Conservation (phyloP, 2,797 vertebrate species). For the Amblyopsis hoosieri region DNA sequence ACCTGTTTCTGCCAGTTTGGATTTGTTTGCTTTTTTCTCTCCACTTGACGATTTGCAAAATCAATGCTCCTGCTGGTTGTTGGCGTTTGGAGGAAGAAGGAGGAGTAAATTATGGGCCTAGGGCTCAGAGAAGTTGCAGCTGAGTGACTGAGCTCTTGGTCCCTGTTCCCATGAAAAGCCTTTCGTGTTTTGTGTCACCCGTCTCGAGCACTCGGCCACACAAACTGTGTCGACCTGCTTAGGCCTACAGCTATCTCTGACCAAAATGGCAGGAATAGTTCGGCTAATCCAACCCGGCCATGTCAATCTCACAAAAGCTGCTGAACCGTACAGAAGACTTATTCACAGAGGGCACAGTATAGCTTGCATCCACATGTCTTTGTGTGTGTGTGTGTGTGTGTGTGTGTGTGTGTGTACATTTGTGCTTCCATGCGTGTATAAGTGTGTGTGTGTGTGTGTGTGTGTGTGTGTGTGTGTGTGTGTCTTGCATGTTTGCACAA, state of each 20-base stretch:
- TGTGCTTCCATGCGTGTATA: background rate
- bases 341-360: background rate
- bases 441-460: constrained; percentile 8
- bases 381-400: constrained; percentile 8
- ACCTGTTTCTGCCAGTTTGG: constrained; percentile 15
- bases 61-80: background rate
- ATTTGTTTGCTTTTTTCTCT: constrained; percentile 8
- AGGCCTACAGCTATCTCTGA: constrained; percentile 45
- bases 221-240: constrained; percentile 38
- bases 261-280: constrained; percentile 55
- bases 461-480: constrained; percentile 11
- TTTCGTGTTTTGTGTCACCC: constrained; percentile 2
- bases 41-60: background rate
- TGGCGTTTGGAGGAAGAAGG: background rate
- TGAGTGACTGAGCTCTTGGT: constrained; percentile 23
- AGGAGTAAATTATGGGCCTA: constrained; percentile 7
- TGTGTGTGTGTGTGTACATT: constrained; percentile 5
- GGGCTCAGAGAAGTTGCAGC: constrained; percentile 28
- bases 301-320: constrained; percentile 39
- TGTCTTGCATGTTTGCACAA: constrained; percentile 17
- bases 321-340: constrained; percentile 21
- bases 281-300: constrained; percentile 35
- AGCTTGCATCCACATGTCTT: constrained; percentile 9
- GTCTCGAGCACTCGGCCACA: constrained; percentile 42
- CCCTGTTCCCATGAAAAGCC: constrained; percentile 21